These are phyloP conservation scores for Leptopilina drosophilae DNA, from an alignment of 2,888 invertebrate species.

Conservation along the genomic window DNA sequence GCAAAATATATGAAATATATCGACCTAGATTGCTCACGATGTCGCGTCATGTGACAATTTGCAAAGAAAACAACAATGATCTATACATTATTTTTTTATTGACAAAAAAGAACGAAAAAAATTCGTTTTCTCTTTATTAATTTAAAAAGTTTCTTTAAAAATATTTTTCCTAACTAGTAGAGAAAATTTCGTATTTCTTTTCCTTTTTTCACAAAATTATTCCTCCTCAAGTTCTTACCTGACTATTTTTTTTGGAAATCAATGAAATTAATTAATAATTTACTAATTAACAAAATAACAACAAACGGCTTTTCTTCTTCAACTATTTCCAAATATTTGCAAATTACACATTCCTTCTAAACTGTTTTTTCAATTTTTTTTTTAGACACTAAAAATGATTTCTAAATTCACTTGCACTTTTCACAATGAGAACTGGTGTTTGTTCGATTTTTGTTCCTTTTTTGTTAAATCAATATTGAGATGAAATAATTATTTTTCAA, in stretches of 20 bases:
- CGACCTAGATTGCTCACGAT: constrained; percentile 5
- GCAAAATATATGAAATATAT: constrained; percentile 24
- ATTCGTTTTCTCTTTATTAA: neutral
- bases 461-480: too few relatives aligned
- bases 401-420: constrained; percentile 23
- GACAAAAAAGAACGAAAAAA: neutral
- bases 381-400: too few relatives aligned
- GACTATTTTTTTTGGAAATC: neutral
- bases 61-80: neutral
- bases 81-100: neutral
- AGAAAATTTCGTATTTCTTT: too few relatives aligned
- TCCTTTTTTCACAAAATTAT: too few relatives aligned
- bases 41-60: neutral
- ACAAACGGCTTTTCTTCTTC: neutral
- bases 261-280: neutral
- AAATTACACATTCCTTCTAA: too few relatives aligned
- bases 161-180: too few relatives aligned
- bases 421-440: neutral
- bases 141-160: too few relatives aligned
- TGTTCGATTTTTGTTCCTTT: neutral
- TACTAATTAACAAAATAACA: neutral
- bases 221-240: constrained; percentile 7
- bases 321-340: too few relatives aligned
- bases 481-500: neutral
- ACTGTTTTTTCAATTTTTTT: too few relatives aligned